phyloP scores from a whole-genome alignment of 2,888 invertebrate species.

The Euzetes globulus region DNA sequence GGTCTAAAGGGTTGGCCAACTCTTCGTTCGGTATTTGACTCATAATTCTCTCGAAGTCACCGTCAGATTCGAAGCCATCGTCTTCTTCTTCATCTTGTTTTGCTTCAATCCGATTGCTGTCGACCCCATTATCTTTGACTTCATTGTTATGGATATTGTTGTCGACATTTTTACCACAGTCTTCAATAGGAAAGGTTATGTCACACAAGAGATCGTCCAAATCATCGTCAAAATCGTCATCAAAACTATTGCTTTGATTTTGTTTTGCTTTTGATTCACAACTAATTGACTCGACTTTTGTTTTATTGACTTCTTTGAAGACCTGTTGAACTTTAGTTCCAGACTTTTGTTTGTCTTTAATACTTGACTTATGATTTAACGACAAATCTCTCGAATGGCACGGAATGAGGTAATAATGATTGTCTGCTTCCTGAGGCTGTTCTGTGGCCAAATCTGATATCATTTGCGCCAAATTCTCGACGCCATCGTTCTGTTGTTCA shows the following conservation, averaged over 20 bases:
- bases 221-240: neutral
- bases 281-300: neutral
- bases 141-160: neutral
- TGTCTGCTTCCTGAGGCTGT: neutral
- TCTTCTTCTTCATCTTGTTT: neutral
- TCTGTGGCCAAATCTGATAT: neutral
- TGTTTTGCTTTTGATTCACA: neutral
- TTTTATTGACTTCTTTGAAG: neutral
- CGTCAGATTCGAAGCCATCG: conserved; percentile 7
- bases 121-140: neutral
- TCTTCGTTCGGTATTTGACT: neutral
- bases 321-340: too few species aligned
- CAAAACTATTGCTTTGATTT: neutral
- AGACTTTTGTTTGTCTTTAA: neutral
- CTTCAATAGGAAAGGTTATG: neutral
- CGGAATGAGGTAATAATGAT: neutral
- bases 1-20: neutral
- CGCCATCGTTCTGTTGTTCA: neutral
- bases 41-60: neutral
- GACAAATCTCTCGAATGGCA: neutral
- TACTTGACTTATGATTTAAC: neutral
- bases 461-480: neutral
- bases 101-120: neutral
- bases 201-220: neutral
- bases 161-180: too few species aligned